Conservation (phyloP, 2,888 invertebrate species). For the Stenodera caucasica region DNA sequence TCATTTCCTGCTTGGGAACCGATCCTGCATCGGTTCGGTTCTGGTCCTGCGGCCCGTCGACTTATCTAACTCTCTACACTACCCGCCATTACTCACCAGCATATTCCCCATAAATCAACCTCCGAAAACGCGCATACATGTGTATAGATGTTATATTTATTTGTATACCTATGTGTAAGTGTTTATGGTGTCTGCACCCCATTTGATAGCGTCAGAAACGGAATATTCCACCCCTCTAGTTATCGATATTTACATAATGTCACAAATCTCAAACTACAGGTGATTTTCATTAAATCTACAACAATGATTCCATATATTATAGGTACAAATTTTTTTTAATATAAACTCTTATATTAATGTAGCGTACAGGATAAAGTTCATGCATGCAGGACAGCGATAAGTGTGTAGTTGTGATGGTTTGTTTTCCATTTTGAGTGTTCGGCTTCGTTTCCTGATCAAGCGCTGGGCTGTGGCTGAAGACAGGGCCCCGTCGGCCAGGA, state of each 20-base stretch:
- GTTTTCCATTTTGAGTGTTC: conserved; percentile 53
- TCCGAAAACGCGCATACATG: conserved; percentile 3
- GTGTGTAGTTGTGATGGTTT: conserved; percentile 45
- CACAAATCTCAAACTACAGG: conserved; percentile 2
- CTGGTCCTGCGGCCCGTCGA: conserved; percentile 15
- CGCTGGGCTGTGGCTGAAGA: conserved; percentile 49
- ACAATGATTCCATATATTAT: no score
- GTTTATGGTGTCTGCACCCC: conserved; percentile 21
- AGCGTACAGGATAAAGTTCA: conserved; percentile 28
- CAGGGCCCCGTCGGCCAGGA: conserved; percentile 50
- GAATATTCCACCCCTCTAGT: not conserved
- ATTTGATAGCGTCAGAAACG: conserved; percentile 10
- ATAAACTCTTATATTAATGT: conserved; percentile 21
- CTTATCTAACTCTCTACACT: conserved; percentile 14
- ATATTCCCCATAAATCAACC: conserved; percentile 31
- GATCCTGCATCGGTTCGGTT: conserved; percentile 19
- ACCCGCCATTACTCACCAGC: conserved; percentile 32
- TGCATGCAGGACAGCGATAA: conserved; percentile 37
- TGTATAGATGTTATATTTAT: no score
- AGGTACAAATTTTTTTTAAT: no score
- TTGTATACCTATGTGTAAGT: conserved; percentile 13
- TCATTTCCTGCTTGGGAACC: conserved; percentile 43
- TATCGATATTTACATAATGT: not conserved
- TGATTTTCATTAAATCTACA: not conserved
- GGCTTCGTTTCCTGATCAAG: conserved; percentile 53